Evolutionary conservation across 2,888 invertebrate genomes (phyloP).

Genomic region (Nezara viridula): DNA sequence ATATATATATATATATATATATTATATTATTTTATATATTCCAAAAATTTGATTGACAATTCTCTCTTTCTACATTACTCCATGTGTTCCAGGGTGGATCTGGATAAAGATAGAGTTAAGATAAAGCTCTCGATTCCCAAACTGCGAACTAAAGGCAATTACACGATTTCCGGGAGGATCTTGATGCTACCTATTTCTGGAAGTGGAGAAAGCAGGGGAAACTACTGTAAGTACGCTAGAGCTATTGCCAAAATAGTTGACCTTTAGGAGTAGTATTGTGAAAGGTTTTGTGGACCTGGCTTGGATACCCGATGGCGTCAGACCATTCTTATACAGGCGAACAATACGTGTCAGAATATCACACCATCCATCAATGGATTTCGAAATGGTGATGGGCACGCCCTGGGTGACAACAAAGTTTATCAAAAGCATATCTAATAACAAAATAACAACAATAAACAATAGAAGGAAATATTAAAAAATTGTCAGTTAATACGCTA

Average conservation of each 20-base stretch:
- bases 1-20: too few species aligned
- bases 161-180: slow-evolving; percentile 78
- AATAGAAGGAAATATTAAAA: not conserved
- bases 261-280: not conserved
- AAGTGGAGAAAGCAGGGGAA: slow-evolving; percentile 77
- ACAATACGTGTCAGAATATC: slow-evolving; percentile 10
- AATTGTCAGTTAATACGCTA: not conserved
- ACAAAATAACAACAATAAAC: not conserved
- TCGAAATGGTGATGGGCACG: not conserved
- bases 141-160: slow-evolving; percentile 76
- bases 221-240: slow-evolving; percentile 70
- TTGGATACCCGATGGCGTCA: not conserved
- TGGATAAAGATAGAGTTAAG: slow-evolving; percentile 69
- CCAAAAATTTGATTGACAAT: too few species aligned
- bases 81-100: slow-evolving; percentile 63
- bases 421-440: not conserved
- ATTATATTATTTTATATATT: too few species aligned
- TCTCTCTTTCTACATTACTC: too few species aligned
- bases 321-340: not conserved
- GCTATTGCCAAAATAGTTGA: slow-evolving; percentile 1
- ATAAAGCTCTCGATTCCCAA: slow-evolving; percentile 77
- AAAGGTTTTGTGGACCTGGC: not conserved
- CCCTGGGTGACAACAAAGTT: not conserved
- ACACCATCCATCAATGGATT: not conserved
- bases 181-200: slow-evolving; percentile 82